Evolutionary conservation across 2,113 vertebrate species (phyloP), one percentile per base, ranked within the genome.

Genomic region (Pampusana beccarii): DNA sequence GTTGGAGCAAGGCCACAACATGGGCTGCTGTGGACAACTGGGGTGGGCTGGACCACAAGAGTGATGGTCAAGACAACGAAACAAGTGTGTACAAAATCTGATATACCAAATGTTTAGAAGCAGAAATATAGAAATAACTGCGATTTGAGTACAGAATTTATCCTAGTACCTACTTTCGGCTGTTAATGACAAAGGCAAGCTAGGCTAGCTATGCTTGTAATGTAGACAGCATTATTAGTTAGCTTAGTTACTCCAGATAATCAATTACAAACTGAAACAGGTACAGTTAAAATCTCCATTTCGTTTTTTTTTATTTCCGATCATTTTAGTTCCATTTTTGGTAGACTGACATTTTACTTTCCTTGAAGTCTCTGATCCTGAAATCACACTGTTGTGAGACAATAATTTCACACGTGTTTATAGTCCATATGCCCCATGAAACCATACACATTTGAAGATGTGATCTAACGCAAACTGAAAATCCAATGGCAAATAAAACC

Each of bases 381-480:
- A 72, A 87, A 78, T 44, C 60, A 24, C 15, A 14, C 10, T 57
- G 33, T n/a, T 66, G 4, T 48, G 54, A 74, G 25, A 40, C 54
- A 83, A 42, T 19, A 40, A 66, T 60, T 75, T 65, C 23, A 51
- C 15, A 60, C 50, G 26, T 40, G 58, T 21, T 75, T 75, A 31
- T n/a, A 69, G 25, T 24, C 50, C 2, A 1, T 29, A 20, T 38
- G 33, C 33, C 19, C 31, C 33, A 64, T 34, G 48, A 69, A 57
- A 9, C 20, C 24, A n/a, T 1, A 5, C 7, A 54, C 0, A 0
- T 26, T 54, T 74, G 48, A 42, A 54, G 15, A 53, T 44, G 31
- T 26, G 54, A 50, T 54, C 51, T 44, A 54, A 60, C 0, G 4
- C 33, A 62, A 73, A 79, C 50, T 38, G 67, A 74, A 60, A 70